Base-by-base conservation (phyloP, 2,888 invertebrate species). In the Drosophila silvestris region DNA sequence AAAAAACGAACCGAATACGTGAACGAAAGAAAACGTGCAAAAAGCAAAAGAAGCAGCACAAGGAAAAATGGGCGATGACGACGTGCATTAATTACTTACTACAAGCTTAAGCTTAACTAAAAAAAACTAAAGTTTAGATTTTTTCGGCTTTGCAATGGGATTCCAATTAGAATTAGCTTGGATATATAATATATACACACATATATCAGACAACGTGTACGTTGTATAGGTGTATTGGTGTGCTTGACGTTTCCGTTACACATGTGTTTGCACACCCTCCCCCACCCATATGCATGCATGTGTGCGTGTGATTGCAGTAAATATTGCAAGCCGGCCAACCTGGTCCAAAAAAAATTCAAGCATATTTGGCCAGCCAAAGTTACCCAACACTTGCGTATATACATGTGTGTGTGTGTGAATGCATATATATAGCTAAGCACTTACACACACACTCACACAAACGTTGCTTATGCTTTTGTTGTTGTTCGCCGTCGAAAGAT, bases 401-500 rank as follows among this genome's bases (percentile, higher is more conserved):
- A 35, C 69, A 53, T 56, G 32, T 60, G 22, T 19, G 32, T 60
- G 22, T 19, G n/a, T 69, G 30, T 60, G 47, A 35, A 35, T 65
- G 50, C 64, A 35, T 69, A 47, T 74, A 57, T 71, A 47, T 58
- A 68, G 69, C 71, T 67, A 57, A 37, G 65, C 73, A 76, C 61
- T 64, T 54, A 64, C 65, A 62, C 71, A 77, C 30, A 67, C 54
- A 62, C 30, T 54, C 65, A 52, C 59, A 54, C 32, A 61, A 44
- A 19, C 73, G 62, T 57, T n/a, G 53, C 70, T 58, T 47, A 33
- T 60, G 52, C 39, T n/a, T 56, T 28, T 58, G 51, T 75, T 74
- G 71, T 71, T 82, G 70, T 67, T 82, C 82, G 79, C 81, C 87
- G 71, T 89, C 89, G 87, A 87, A 87, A 87, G 89, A 87, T 87